These are phyloP conservation scores for Himalopsyche phryganea DNA, from an alignment of 1,140 invertebrate genomes.

Conservation along the genomic window DNA sequence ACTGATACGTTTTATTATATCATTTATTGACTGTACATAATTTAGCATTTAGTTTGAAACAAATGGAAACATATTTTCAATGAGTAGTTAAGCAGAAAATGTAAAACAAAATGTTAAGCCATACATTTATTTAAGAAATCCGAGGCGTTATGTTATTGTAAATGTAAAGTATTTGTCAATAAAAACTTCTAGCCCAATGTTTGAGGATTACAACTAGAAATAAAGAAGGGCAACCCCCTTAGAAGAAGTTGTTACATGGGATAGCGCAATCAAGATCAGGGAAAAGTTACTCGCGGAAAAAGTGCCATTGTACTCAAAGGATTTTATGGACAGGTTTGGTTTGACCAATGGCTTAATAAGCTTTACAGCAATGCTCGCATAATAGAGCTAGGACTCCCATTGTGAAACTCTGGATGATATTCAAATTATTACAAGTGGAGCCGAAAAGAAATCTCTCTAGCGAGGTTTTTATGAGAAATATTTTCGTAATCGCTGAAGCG, in stretches of 20 bases:
- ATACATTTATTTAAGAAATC: no score
- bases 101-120: no score
- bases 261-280: conserved; percentile 18
- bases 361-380: conserved; percentile 10
- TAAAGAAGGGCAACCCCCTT: neutral
- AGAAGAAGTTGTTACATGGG: neutral
- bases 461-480: neutral
- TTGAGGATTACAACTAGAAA: no score
- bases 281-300: conserved; percentile 24
- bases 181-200: no score
- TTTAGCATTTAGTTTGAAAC: no score
- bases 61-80: no score
- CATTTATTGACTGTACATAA: no score
- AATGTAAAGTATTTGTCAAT: no score
- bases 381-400: conserved; percentile 15
- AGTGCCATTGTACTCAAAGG: conserved; percentile 15
- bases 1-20: no score
- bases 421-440: conserved; percentile 12
- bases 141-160: no score
- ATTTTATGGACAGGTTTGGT: conserved; percentile 26
- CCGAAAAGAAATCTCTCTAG: neutral
- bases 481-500: neutral
- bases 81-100: no score
- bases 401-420: conserved; percentile 3
- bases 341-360: conserved; percentile 32